phyloP scores from a whole-genome alignment of 1,140 invertebrate genomes.

The Solen grandis region DNA sequence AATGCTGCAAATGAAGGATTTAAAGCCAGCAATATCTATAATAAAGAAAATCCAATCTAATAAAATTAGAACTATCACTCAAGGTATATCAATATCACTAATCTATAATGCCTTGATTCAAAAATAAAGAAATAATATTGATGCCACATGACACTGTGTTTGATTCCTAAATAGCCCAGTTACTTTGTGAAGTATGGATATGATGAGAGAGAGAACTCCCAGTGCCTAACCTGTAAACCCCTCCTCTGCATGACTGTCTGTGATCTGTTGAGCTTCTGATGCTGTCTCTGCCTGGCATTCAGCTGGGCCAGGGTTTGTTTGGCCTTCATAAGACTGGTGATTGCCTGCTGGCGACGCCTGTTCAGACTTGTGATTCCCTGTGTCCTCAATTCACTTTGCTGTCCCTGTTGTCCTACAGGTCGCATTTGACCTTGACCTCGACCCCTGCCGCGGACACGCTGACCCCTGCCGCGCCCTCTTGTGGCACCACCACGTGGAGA shows the following conservation, averaged over 20 bases:
- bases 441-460: not conserved
- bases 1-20: too few relatives aligned
- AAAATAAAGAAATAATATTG: too few relatives aligned
- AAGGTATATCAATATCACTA: too few relatives aligned
- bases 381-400: not conserved
- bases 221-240: not conserved
- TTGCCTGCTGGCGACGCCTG: not conserved
- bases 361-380: not conserved
- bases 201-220: too few relatives aligned
- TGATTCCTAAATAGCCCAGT: too few relatives aligned
- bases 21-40: too few relatives aligned
- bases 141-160: too few relatives aligned
- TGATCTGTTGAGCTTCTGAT: not conserved
- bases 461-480: not conserved
- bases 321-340: not conserved
- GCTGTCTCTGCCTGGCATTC: not conserved
- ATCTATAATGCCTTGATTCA: too few relatives aligned
- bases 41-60: too few relatives aligned
- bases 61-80: too few relatives aligned
- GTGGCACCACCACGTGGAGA: too few relatives aligned
- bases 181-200: too few relatives aligned
- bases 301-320: not conserved
- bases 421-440: not conserved
- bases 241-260: not conserved
- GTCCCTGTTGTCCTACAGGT: not conserved